phyloP scores from a whole-genome alignment of 2,113 vertebrate species.

The Empidonax traillii region DNA sequence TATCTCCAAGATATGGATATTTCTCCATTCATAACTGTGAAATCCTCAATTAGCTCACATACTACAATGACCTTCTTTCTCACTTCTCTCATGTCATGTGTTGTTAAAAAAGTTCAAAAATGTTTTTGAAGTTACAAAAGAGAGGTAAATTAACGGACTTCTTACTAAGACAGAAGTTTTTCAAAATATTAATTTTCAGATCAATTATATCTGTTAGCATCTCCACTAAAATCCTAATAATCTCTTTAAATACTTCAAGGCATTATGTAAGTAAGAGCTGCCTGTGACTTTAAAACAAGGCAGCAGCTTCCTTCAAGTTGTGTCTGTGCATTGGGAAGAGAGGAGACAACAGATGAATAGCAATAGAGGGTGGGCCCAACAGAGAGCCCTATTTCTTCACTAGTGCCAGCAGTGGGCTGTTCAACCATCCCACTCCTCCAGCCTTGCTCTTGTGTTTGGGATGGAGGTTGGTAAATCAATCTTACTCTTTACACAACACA shows the following conservation, averaged over 20 bases:
- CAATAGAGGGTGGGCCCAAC: background rate
- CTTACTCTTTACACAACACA: background rate
- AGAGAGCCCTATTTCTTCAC: background rate
- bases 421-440: background rate
- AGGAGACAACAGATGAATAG: background rate
- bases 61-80: background rate
- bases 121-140: background rate
- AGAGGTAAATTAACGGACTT: background rate
- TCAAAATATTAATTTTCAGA: background rate
- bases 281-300: background rate
- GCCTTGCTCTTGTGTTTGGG: background rate
- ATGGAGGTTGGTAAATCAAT: background rate
- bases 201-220: background rate
- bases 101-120: background rate
- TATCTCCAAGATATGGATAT: background rate
- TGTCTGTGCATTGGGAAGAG: background rate
- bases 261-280: background rate
- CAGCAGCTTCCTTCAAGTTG: rapidly evolving
- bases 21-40: background rate
- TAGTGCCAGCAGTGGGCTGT: background rate
- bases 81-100: background rate
- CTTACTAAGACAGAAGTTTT: background rate
- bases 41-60: background rate
- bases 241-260: background rate
- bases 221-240: background rate